Evolutionary conservation across 2,113 vertebrate genomes (phyloP).

Genomic region (Hirundichthys speculiger): DNA sequence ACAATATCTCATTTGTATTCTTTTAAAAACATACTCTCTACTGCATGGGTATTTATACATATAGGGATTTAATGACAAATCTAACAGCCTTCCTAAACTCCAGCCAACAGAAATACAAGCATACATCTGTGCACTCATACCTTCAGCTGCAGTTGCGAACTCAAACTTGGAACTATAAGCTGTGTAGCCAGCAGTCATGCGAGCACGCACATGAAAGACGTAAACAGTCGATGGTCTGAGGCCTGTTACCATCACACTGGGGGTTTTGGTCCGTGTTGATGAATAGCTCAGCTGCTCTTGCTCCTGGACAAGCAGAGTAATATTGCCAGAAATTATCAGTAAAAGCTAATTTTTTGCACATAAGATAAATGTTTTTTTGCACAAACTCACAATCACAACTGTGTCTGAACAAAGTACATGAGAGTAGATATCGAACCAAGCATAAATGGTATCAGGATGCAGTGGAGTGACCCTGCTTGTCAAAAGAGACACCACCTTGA

Average conservation of each 20-base stretch:
- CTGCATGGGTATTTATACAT: no score
- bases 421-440: constrained; percentile 9
- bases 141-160: constrained; percentile 93
- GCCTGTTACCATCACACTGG: constrained; percentile 91
- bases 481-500: no score
- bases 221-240: constrained; percentile 95
- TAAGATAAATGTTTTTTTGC: constrained; percentile 10
- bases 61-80: background rate
- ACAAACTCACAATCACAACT: constrained; percentile 25
- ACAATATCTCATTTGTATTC: no score
- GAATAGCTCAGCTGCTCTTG: constrained; percentile 97
- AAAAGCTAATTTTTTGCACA: constrained; percentile 13
- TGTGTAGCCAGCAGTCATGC: constrained; percentile 91
- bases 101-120: background rate
- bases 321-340: constrained; percentile 25
- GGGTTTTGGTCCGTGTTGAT: constrained; percentile 91
- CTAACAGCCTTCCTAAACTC: background rate
- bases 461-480: no score
- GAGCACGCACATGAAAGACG: constrained; percentile 93
- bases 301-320: constrained; percentile 79
- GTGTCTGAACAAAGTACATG: constrained; percentile 30
- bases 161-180: constrained; percentile 96
- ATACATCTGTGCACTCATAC: constrained; percentile 79
- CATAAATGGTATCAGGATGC: background rate
- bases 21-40: no score